Percentiles rank a stretch among this genome's conserved stretches.
Evolutionary conservation across 2,113 vertebrate species (phyloP).

Genomic region (Chitala chitala): DNA sequence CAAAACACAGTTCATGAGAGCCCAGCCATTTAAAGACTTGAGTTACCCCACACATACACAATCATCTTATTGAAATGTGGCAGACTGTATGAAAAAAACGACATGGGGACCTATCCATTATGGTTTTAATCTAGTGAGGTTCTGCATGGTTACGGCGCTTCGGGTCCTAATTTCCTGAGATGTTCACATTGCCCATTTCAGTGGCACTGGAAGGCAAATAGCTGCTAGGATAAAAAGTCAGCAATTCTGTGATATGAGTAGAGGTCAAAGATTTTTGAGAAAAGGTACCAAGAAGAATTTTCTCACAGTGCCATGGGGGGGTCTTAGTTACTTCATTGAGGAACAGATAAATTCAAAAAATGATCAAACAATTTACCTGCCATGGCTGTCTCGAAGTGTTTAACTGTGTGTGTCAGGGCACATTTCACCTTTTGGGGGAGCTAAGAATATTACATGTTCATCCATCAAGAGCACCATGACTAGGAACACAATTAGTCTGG

Average conservation of each 20-base stretch:
- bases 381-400: not conserved
- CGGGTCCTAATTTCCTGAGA: slow-evolving; percentile 6
- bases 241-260: not conserved
- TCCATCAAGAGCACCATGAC: not conserved
- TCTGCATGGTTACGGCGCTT: not conserved
- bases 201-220: not conserved
- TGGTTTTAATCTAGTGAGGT: not conserved
- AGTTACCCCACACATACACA: too few relatives aligned
- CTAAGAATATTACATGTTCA: not conserved
- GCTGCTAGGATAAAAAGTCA: not conserved
- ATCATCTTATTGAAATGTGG: not conserved
- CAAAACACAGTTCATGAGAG: too few relatives aligned
- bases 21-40: too few relatives aligned
- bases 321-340: not conserved
- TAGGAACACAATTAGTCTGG: not conserved
- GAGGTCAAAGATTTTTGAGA: not conserved
- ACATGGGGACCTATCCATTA: not conserved
- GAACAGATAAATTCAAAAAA: not conserved
- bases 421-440: not conserved
- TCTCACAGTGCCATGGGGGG: not conserved
- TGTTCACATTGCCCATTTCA: not conserved
- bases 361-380: not conserved
- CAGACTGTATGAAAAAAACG: not conserved
- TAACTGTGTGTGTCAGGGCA: too few relatives aligned
- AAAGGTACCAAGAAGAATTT: not conserved